Evolutionary conservation across 2,888 invertebrate species (phyloP).

Genomic region (Chalcosyrphus nemorum): DNA sequence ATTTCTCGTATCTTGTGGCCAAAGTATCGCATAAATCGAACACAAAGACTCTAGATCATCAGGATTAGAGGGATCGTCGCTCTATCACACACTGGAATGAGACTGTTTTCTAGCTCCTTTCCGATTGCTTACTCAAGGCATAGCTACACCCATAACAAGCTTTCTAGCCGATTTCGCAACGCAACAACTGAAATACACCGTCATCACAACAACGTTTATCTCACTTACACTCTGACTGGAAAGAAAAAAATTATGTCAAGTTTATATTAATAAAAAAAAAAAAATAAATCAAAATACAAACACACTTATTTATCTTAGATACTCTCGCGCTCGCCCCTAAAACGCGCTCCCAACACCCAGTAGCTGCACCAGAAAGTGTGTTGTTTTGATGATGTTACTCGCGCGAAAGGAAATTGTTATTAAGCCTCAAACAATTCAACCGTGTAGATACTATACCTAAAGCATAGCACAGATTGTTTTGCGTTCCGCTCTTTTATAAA

Average conservation of each 20-base stretch:
- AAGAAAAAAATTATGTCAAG: slow-evolving; percentile 52
- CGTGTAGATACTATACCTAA: neutral
- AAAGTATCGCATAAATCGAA: no score
- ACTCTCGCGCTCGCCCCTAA: neutral
- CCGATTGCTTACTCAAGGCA: no score
- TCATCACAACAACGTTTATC: neutral
- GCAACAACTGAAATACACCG: neutral
- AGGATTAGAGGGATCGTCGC: no score
- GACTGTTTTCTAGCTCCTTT: no score
- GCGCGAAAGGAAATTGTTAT: slow-evolving; percentile 25
- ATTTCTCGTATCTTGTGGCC: no score
- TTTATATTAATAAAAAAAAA: slow-evolving; percentile 54
- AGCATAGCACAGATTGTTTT: slow-evolving; percentile 52
- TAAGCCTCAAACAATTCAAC: slow-evolving; percentile 32
- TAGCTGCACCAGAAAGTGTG: slow-evolving; percentile 1
- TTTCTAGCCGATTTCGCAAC: neutral
- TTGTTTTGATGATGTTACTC: slow-evolving; percentile 25
- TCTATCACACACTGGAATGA: no score
- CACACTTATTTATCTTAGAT: slow-evolving; percentile 20
- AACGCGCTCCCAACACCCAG: neutral
- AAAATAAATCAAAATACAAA: neutral
- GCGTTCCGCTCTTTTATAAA: slow-evolving; percentile 49
- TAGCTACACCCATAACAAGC: no score
- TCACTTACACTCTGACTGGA: neutral
- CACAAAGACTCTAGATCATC: no score